phyloP scores from a whole-genome alignment of 2,113 vertebrate genomes.

The Atherinomorus stipes region DNA sequence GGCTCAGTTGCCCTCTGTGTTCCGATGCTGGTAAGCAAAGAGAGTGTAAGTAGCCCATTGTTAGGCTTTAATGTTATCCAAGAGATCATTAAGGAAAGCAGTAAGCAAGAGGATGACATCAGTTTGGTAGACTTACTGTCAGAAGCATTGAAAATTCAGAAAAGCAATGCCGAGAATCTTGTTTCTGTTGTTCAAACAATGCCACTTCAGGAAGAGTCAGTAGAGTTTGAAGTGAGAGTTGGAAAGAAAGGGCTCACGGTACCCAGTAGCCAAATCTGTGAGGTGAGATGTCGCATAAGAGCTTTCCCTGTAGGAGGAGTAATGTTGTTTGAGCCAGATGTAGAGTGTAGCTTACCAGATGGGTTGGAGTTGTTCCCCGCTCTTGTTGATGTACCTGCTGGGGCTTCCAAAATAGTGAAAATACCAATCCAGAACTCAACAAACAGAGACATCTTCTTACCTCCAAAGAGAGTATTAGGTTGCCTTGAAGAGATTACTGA shows the following conservation, averaged over 20 bases:
- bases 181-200: not conserved
- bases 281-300: not conserved
- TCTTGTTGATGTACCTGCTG: constrained; percentile 15
- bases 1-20: constrained; percentile 24
- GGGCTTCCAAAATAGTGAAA: constrained; percentile 7
- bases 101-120: not conserved
- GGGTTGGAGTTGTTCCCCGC: not conserved
- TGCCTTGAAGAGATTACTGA: not conserved
- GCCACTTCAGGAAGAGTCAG: not conserved
- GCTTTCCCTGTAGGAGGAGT: not conserved
- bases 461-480: not conserved
- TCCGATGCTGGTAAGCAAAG: constrained; percentile 39
- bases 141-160: not conserved
- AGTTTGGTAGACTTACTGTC: not conserved
- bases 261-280: constrained; percentile 1
- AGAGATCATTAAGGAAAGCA: not conserved
- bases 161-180: not conserved
- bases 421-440: constrained; percentile 14
- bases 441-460: constrained; percentile 32
- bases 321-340: constrained; percentile 10
- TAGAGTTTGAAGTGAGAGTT: not conserved
- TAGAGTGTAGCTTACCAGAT: not conserved
- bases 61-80: too few species aligned
- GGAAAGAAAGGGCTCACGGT: not conserved
- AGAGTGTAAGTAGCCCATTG: not conserved